These are phyloP conservation scores for Cyphomyrus plagiostoma DNA, from an alignment of 2,113 vertebrate genomes.

Conservation along the genomic window DNA sequence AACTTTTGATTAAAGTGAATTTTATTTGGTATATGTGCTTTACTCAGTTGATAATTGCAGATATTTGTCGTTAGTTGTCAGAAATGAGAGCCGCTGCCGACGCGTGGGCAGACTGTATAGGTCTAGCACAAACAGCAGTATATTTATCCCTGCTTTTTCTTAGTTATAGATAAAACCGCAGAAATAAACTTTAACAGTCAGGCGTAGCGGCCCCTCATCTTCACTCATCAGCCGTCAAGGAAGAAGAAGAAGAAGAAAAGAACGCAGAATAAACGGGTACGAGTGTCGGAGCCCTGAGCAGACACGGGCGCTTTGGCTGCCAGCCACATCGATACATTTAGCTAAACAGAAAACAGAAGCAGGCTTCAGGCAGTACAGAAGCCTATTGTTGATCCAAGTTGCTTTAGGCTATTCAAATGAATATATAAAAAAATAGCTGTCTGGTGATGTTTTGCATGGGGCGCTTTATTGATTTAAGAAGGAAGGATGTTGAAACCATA, in stretches of 20 bases:
- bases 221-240: background rate
- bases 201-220: background rate
- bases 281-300: background rate
- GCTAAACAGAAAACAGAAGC: too few species aligned
- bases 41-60: too few species aligned
- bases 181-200: background rate
- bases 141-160: background rate
- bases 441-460: background rate
- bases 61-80: background rate
- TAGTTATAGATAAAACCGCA: background rate
- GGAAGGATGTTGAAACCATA: too few species aligned
- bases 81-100: too few species aligned
- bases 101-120: too few species aligned
- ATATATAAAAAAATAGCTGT: background rate
- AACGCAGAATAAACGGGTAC: background rate
- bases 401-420: background rate
- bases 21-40: too few species aligned
- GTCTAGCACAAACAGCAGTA: background rate
- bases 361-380: too few species aligned
- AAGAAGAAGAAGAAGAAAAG: background rate
- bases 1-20: too few species aligned
- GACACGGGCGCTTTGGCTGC: too few species aligned
- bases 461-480: too few species aligned
- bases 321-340: too few species aligned
- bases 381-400: background rate